Evolutionary conservation across 2,888 invertebrate genomes (phyloP), one percentile per base, ranked within the genome.

Genomic region (Tribolium freemani): DNA sequence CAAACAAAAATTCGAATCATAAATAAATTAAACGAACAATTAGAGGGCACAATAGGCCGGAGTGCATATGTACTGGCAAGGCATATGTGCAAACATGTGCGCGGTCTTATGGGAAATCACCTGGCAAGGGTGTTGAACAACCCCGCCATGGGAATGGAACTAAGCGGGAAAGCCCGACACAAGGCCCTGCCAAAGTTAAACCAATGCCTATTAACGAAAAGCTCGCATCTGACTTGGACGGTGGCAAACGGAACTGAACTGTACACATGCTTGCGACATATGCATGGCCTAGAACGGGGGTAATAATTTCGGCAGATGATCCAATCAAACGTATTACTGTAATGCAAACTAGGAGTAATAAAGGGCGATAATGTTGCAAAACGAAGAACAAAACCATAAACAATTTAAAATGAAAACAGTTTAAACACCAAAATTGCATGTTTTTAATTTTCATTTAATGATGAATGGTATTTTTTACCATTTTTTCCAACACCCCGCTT

Each of bases 31-130:
- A 83, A 83, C 81, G 85, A 83, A 85, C 85, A 86, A 86, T 86
- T 86, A 85, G 82, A 81, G 81, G 76, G 77, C 76, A 85, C 85
- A 85, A 85, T 83, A 77, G 82, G 75, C 75, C 79, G 75, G 76
- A 77, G 82, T 83, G 80, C 83, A 82, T 82, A 81, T 81, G 82
- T 81, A 73, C 74, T 71, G 38, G 76, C 73, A 77, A 77, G 84
- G 84, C 86, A 86, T 86, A 86, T 86, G 86, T 85, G 86, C 86
- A 86, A 86, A 86, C 86, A 87, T 87, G 86, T 86, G 86, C 84
- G 81, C 79, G 83, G 86, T 87, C 86, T 86, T 87, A 86, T 87
- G 86, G 86, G 86, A 87, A 87, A 87, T 87, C 86, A 87, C 86
- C 86, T 87, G 86, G 86, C 82, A 82, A 83, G 82, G 83, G 83